Evolutionary conservation across 2,113 vertebrate genomes (phyloP), one percentile per base, ranked within the genome.

Genomic region (Tachysurus fulvidraco): DNA sequence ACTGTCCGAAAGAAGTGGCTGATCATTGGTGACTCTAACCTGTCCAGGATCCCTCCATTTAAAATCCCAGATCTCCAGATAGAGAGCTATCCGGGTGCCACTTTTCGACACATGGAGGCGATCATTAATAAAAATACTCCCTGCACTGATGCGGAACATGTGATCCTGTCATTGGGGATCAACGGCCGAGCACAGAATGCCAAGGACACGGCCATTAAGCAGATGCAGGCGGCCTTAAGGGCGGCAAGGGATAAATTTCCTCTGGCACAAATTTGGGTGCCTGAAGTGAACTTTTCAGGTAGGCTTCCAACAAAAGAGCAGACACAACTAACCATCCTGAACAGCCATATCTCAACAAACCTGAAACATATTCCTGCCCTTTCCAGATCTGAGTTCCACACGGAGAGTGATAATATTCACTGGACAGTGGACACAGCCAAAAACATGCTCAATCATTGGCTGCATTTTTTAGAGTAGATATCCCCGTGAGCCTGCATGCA

Each of bases 81-180:
- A 2, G 69, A 73, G 23, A 82, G 80, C 30, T 82, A 64, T 41
- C 79, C 54, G 2, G 79, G n/a, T 2, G 79, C 79, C 54, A 81
- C 50, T 5, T 81, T 81, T 2, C n/a, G 54, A 36, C 79, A 81
- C 54, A 28, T 60, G 0, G 59, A 21, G 11, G 30, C 12, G 0
- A 5, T 82, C 0, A n/a, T 82, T 6, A 19, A 17, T 2, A 82
- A 62, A 62, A 36, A 16, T 2, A 0, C 30, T 0, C 4, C 13
- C 4, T 23, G n/a, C 19, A 41, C 21, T 2, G 54, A 81, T 5
- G 79, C 60, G 23, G 79, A 81, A 81, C 50, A 55, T 0, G 54
- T 81, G 6, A 60, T 81, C 30, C 28, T 81, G 25, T 9, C 79
- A 3, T 11, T 81, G 12, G 55, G 79, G 7, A 55, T 81, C 1